Evolutionary conservation across 2,113 vertebrate genomes (phyloP).

Genomic region (Lonchura striata): DNA sequence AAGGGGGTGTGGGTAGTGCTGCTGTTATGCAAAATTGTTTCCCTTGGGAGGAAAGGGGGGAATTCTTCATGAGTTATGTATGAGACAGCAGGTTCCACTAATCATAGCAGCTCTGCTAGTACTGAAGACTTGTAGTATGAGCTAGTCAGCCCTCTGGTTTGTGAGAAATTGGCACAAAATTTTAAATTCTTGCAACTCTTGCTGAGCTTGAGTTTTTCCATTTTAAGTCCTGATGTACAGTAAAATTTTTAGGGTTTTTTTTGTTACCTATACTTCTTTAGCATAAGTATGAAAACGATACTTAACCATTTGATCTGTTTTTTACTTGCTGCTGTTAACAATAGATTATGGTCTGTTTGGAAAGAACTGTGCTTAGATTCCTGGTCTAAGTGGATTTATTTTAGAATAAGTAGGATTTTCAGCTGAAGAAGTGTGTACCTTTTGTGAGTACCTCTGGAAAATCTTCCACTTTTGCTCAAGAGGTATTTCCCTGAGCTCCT

Average conservation of each 20-base stretch:
- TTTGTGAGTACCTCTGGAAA: neutral
- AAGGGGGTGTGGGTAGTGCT: neutral
- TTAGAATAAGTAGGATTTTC: neutral
- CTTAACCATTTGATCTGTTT: neutral
- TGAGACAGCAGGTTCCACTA: constrained; percentile 57
- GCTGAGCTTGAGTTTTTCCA: neutral
- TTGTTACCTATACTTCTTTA: neutral
- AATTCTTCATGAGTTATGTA: constrained; percentile 49
- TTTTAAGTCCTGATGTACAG: neutral
- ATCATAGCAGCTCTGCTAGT: neutral
- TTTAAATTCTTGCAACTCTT: neutral
- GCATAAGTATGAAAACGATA: neutral
- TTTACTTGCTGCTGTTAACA: neutral
- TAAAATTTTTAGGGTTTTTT: neutral
- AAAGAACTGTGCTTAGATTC: neutral
- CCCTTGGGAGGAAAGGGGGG: constrained; percentile 32
- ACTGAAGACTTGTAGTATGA: neutral
- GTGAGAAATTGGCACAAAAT: constrained; percentile 14
- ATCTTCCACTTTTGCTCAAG: neutral
- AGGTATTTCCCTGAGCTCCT: neutral
- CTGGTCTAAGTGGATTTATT: neutral
- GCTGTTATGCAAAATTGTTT: constrained; percentile 46
- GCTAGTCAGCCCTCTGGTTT: constrained; percentile 10
- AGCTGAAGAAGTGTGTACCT: neutral
- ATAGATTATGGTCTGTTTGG: neutral